Evolutionary conservation across 2,888 invertebrate genomes (phyloP).

Genomic region (Erannis defoliaria): DNA sequence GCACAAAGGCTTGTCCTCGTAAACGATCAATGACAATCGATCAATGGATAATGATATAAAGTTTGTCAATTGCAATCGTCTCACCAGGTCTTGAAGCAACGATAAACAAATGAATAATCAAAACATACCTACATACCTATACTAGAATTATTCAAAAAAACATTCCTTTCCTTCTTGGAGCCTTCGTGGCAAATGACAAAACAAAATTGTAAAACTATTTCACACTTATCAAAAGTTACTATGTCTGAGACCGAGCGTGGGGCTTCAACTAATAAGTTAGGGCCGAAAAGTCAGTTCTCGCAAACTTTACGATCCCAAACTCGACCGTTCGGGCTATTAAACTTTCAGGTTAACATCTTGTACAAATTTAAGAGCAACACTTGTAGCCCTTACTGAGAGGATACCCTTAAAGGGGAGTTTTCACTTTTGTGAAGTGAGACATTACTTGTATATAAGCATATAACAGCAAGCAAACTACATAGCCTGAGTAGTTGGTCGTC

Average conservation of each 20-base stretch:
- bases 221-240: not conserved
- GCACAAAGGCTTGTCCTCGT: too few species aligned
- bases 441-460: too few species aligned
- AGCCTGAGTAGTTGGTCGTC: not conserved
- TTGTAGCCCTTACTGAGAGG: not conserved
- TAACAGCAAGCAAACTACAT: not conserved
- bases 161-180: not conserved
- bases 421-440: too few species aligned
- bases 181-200: not conserved
- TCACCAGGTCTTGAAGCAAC: too few species aligned
- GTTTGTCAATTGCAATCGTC: too few species aligned
- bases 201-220: not conserved
- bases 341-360: slow-evolving; percentile 33
- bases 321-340: slow-evolving; percentile 22
- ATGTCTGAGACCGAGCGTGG: not conserved
- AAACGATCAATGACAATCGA: too few species aligned
- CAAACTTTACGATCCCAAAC: slow-evolving; percentile 23
- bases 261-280: not conserved
- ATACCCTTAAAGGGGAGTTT: not conserved
- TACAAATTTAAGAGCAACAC: slow-evolving; percentile 23
- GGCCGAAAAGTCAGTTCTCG: slow-evolving; percentile 16
- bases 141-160: too few species aligned
- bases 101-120: too few species aligned
- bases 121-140: too few species aligned
- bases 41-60: too few species aligned